These are phyloP conservation scores for Aptenodytes forsteri DNA, from an alignment of 2,113 vertebrate species.

Conservation along the genomic window DNA sequence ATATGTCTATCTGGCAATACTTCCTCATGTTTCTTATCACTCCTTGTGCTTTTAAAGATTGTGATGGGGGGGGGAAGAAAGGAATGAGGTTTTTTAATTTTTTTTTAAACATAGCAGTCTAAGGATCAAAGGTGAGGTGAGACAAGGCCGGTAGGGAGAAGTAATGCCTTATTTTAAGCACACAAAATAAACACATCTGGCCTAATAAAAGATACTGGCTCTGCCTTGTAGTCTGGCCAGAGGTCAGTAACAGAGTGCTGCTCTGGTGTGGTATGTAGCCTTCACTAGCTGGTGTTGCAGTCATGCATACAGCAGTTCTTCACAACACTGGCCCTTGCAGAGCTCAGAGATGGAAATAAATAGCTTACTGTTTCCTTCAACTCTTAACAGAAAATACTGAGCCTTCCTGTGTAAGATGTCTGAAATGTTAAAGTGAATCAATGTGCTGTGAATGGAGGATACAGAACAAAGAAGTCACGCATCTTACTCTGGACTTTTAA, in stretches of 20 bases:
- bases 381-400: neutral
- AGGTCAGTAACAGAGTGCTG: neutral
- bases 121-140: neutral
- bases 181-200: neutral
- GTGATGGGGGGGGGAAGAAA: neutral
- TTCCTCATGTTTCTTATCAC: neutral
- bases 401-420: neutral
- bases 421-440: neutral
- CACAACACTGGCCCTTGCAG: neutral
- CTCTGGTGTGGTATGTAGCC: neutral
- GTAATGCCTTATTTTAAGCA: neutral
- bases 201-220: neutral
- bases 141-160: neutral
- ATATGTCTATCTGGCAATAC: neutral
- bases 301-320: neutral
- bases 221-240: neutral
- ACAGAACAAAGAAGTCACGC: neutral
- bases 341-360: neutral
- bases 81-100: neutral
- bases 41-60: neutral
- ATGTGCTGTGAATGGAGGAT: neutral
- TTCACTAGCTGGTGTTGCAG: neutral
- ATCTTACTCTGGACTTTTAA: neutral
- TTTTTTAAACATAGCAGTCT: neutral
- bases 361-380: neutral